Evolutionary conservation across 2,113 vertebrate species (phyloP), one percentile per base, ranked within the genome.

Genomic region (Hippocampus guttulatus): DNA sequence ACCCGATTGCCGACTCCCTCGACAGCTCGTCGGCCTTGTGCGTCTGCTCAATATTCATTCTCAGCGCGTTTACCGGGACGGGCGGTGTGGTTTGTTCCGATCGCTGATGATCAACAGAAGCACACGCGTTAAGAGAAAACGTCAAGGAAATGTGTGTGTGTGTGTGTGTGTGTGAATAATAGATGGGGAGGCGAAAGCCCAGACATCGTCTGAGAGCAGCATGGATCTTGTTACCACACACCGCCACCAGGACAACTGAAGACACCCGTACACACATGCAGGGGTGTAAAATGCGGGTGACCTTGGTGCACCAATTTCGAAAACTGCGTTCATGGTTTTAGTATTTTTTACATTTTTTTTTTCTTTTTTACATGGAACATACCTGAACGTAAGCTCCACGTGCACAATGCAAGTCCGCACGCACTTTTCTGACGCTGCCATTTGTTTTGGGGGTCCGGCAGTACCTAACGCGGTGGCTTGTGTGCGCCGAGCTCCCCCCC

Each of bases 81-180:
- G 62, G n/a, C 61, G 40, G 52, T 76, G 68, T 67, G 65, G 77
- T 30, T 51, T 66, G 68, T 71, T 72, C 30, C 30, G 30, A 33
- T 83, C 74, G 49, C 64, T 16, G 61, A 43, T 80, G 52, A 76
- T 64, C 70, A 75, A 73, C 54, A 75, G 16, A 75, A 60, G 57
- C 38, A 61, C 16, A 62, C 33, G 51, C 4, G 15, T 45, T 14
- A 63, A 54, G 21, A 25, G 12, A 68, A 58, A 49, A 60, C 25
- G 1, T 16, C 0, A 30, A 55, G 45, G 45, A 52, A 18, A 20
- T 33, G 80, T 51, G 67, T 18, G 16, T 67, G 69, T 77, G 87
- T 79, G 85, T 86, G 85, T 12, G 61, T 57, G 64, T 69, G 80
- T 51, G 67, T 21, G 86, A 92, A 92, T 91, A 89, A 92, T 92